These are phyloP conservation scores for Lypha dubia DNA, from an alignment of 2,888 invertebrate species.

Conservation along the genomic window DNA sequence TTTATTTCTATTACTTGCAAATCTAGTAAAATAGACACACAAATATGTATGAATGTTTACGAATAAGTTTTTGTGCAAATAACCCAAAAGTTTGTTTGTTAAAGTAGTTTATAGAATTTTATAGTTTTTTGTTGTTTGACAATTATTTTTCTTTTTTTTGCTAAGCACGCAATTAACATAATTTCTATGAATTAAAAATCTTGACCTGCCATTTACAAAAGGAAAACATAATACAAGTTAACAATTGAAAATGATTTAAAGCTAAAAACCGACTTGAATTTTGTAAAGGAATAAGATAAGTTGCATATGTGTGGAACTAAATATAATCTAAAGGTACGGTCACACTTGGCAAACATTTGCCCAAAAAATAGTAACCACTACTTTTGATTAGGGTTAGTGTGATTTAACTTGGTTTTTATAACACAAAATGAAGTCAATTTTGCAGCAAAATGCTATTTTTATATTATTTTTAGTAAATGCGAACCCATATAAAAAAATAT, in stretches of 20 bases:
- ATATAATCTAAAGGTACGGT: too few species aligned
- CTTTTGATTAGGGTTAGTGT: too few species aligned
- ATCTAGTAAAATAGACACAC: background rate
- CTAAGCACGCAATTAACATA: conserved; percentile 67
- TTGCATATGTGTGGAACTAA: too few species aligned
- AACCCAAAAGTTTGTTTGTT: background rate
- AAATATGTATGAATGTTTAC: background rate
- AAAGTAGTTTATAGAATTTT: conserved; percentile 48
- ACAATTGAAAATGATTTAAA: conserved; percentile 30
- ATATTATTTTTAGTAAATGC: too few species aligned
- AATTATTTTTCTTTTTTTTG: conserved; percentile 44
- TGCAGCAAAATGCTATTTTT: too few species aligned
- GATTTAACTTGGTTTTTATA: too few species aligned
- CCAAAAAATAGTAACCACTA: too few species aligned
- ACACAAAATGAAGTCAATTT: too few species aligned
- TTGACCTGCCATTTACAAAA: conserved; percentile 45
- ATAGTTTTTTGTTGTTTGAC: background rate
- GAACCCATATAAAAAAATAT: too few species aligned
- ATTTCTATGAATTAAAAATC: conserved; percentile 62
- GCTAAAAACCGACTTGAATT: conserved; percentile 14
- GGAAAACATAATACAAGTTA: conserved; percentile 34
- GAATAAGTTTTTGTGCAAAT: background rate
- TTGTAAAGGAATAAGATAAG: background rate
- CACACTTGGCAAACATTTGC: too few species aligned
- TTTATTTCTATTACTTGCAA: conserved; percentile 17